Evolutionary conservation across 2,113 vertebrate genomes (phyloP).

Genomic region (Laticauda colubrina): DNA sequence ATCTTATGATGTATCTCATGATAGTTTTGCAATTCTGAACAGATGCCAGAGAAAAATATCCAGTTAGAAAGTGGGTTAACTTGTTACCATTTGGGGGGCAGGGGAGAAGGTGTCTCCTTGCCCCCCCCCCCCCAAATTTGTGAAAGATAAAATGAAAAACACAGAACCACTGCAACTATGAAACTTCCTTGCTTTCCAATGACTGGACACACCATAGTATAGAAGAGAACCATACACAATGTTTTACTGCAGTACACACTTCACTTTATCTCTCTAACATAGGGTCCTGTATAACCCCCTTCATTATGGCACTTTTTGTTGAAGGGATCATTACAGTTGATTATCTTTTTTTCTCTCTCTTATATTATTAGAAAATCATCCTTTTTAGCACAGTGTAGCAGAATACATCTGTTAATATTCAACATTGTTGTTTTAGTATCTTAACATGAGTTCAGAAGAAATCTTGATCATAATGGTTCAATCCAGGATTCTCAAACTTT

Average conservation of each 20-base stretch:
- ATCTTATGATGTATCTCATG: background rate
- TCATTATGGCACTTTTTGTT: background rate
- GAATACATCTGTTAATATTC: background rate
- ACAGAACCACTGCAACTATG: background rate
- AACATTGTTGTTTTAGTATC: background rate
- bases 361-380: background rate
- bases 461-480: background rate
- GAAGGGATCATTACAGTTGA: background rate
- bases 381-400: background rate
- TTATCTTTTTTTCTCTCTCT: background rate
- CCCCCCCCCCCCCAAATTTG: background rate
- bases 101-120: background rate
- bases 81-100: accelerated
- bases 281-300: background rate
- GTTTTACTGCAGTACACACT: background rate
- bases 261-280: background rate
- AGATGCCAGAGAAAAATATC: background rate
- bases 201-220: background rate
- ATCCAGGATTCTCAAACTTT: background rate
- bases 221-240: background rate
- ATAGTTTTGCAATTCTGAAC: background rate
- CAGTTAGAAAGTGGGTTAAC: background rate
- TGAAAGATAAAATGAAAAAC: background rate
- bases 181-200: background rate
- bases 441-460: background rate